Percentiles rank a stretch among this genome's conserved stretches.
phyloP scores from a whole-genome alignment of 2,888 invertebrate genomes.

The Halocaridina rubra region DNA sequence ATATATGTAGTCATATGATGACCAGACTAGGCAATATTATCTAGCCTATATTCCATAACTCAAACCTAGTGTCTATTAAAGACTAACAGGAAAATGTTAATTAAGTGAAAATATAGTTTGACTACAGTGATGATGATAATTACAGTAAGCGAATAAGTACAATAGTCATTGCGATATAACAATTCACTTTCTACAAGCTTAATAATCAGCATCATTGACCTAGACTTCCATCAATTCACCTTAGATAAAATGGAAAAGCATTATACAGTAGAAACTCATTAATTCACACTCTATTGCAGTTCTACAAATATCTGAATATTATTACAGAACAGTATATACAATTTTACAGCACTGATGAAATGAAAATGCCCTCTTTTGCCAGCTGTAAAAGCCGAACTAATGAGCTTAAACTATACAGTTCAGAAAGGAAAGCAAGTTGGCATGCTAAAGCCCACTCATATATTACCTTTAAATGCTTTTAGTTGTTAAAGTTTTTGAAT shows the following conservation, averaged over 20 bases:
- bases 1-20: conserved; percentile 55
- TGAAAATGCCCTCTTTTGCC: too few relatives aligned
- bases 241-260: neutral
- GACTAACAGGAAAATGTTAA: conserved; percentile 53
- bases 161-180: conserved; percentile 36
- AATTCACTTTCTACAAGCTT: conserved; percentile 29
- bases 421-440: neutral
- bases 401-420: neutral
- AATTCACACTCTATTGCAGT: too few relatives aligned
- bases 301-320: too few relatives aligned
- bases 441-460: neutral
- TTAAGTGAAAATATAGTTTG: conserved; percentile 55
- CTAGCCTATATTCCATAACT: conserved; percentile 56
- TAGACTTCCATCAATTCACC: neutral
- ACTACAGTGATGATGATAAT: conserved; percentile 55
- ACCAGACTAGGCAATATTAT: conserved; percentile 51
- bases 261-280: neutral
- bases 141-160: conserved; percentile 51
- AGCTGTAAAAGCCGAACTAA: too few relatives aligned
- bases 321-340: too few relatives aligned
- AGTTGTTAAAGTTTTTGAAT: too few relatives aligned
- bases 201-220: conserved; percentile 20
- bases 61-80: conserved; percentile 57
- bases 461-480: neutral
- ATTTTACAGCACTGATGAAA: neutral